Evolutionary conservation across 2,797 vertebrate species (phyloP).

Genomic region (Clarias pachynema): DNA sequence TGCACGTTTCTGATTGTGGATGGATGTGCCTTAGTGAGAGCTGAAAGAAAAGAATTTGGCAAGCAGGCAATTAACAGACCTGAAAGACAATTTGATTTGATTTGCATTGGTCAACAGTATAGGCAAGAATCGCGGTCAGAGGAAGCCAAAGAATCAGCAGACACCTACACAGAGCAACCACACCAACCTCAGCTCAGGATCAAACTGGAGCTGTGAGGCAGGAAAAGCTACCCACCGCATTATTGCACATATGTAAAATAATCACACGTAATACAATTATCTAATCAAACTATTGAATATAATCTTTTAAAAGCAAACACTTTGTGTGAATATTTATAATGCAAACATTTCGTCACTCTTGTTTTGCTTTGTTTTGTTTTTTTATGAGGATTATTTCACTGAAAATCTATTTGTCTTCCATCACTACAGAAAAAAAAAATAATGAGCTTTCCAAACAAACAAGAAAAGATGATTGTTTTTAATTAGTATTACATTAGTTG

Average conservation of each 20-base stretch:
- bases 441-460: neutral
- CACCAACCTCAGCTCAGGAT: neutral
- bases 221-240: neutral
- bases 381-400: neutral
- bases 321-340: neutral
- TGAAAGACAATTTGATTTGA: neutral
- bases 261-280: neutral
- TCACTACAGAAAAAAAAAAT: neutral
- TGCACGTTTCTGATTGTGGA: constrained; percentile 3
- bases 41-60: neutral
- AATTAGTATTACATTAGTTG: neutral
- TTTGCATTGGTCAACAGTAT: neutral
- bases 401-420: neutral
- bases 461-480: neutral
- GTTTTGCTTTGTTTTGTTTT: neutral
- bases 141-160: neutral
- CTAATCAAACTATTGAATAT: neutral
- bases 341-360: neutral
- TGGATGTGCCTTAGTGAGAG: neutral
- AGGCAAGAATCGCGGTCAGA: neutral
- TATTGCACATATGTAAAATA: neutral
- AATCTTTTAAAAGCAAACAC: neutral
- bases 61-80: neutral
- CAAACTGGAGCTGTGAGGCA: neutral
- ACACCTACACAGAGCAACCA: too few relatives aligned